Evolutionary conservation across 2,797 vertebrate species (phyloP).

Genomic region (Ctenopoma multispine): DNA sequence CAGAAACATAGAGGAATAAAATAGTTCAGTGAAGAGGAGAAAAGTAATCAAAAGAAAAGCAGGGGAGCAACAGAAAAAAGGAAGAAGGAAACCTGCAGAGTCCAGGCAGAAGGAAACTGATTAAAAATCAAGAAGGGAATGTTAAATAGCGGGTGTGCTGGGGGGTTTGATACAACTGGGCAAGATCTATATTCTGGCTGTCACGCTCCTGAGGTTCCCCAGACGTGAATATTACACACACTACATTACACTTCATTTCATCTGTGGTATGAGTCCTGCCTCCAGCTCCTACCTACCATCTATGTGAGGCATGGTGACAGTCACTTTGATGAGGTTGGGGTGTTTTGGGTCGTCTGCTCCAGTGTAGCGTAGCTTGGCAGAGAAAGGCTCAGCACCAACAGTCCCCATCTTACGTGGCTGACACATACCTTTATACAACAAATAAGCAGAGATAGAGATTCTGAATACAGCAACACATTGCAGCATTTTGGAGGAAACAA

Average conservation of each 20-base stretch:
- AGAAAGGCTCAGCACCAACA: constrained; percentile 95
- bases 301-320: constrained; percentile 94
- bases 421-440: constrained; percentile 87
- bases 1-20: constrained; percentile 28
- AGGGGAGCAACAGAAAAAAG: constrained; percentile 8
- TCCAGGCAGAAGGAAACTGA: constrained; percentile 56
- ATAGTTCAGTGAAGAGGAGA: constrained; percentile 14
- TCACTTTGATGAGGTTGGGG: constrained; percentile 93
- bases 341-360: constrained; percentile 90
- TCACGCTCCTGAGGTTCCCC: constrained; percentile 60
- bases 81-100: constrained; percentile 42
- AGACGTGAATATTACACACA: constrained; percentile 69
- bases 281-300: constrained; percentile 86
- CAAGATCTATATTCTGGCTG: constrained; percentile 67
- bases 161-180: constrained; percentile 50
- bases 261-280: constrained; percentile 54
- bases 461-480: neutral
- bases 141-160: constrained; percentile 58
- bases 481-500: neutral
- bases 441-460: constrained; percentile 26
- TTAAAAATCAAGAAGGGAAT: constrained; percentile 72
- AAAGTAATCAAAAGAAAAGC: constrained; percentile 21
- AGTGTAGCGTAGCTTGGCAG: constrained; percentile 93
- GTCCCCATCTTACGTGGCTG: constrained; percentile 89
- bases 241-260: constrained; percentile 62